A percentile compares a stretch with the other conserved stretches of the same genome.
phyloP scores from a whole-genome alignment of 2,797 vertebrate genomes.

The Gobio occitaniae region DNA sequence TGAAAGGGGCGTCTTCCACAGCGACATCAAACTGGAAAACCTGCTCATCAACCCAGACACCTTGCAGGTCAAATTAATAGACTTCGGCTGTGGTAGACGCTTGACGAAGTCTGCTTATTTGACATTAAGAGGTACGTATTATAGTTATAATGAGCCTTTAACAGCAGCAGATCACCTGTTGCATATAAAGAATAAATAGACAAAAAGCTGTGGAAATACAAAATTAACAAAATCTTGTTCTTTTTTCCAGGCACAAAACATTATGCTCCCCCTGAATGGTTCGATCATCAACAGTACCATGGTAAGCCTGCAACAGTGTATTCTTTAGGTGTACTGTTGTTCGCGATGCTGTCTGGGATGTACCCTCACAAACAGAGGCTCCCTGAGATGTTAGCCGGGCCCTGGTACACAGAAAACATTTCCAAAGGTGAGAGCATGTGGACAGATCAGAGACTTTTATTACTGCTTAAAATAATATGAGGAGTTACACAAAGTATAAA shows the following conservation, averaged over 20 bases:
- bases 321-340: not conserved
- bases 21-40: conserved; percentile 17
- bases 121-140: not conserved
- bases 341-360: not conserved
- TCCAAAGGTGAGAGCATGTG: not conserved
- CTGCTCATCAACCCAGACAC: not conserved
- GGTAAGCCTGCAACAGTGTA: not conserved
- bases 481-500: not conserved
- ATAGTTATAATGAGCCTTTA: not conserved
- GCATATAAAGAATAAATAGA: not conserved
- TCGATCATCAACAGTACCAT: not conserved
- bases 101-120: not conserved
- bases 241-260: not conserved
- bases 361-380: accelerated
- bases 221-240: not conserved
- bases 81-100: not conserved
- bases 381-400: not conserved
- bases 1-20: not conserved
- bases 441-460: not conserved
- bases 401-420: not conserved
- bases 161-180: no score
- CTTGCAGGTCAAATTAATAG: not conserved
- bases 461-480: not conserved
- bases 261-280: not conserved
- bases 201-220: not conserved